Conservation (phyloP, 1,140 invertebrate species). For the Caenorhabditis remanei region DNA sequence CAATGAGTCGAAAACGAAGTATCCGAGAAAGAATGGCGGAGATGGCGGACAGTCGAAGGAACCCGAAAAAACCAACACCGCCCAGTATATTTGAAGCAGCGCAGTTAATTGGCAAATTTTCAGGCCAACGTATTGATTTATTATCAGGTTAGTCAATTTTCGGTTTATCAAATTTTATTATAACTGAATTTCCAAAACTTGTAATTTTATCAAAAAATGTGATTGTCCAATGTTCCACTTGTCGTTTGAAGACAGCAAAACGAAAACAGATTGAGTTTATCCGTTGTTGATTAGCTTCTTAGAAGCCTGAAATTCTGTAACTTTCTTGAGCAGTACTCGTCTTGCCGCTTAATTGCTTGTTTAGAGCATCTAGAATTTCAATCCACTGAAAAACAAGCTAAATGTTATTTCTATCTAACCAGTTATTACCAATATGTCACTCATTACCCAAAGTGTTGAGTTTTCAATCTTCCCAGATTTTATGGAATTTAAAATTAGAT, state of each 20-base stretch:
- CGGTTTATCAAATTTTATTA: neutral
- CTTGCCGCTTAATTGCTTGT: neutral
- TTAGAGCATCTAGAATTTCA: neutral
- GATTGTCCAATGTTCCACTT: no score
- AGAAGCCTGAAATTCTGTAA: neutral
- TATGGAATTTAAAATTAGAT: neutral
- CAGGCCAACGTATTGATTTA: constrained; percentile 60
- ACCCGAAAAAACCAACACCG: constrained; percentile 58
- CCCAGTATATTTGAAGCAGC: constrained; percentile 63
- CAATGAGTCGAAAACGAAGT: constrained; percentile 58
- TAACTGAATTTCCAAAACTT: neutral
- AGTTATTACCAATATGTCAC: neutral
- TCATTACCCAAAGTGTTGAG: neutral
- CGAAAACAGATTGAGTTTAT: constrained; percentile 1
- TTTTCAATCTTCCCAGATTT: neutral
- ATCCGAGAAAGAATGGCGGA: constrained; percentile 60
- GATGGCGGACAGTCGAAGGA: constrained; percentile 50
- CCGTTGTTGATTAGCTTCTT: neutral
- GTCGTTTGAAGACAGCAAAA: neutral
- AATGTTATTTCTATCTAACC: neutral
- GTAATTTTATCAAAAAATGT: neutral
- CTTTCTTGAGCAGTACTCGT: neutral
- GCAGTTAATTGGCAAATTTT: constrained; percentile 57
- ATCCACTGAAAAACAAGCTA: neutral
- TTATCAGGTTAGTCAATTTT: constrained; percentile 59